Conservation (phyloP, 1,140 invertebrate genomes). For the Zaprionus tsacasi region DNA sequence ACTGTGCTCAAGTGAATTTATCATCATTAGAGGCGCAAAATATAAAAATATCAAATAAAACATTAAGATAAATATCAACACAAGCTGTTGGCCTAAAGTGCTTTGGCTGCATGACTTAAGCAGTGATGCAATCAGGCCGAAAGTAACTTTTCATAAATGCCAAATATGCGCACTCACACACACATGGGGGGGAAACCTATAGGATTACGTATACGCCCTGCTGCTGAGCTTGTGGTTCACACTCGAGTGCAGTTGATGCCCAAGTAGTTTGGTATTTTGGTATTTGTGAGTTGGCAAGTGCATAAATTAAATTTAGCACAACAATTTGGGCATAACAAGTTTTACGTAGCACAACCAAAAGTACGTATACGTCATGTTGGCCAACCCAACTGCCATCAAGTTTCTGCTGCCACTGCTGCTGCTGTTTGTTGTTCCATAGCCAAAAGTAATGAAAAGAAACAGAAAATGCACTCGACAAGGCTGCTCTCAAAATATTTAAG, state of each 20-base stretch:
- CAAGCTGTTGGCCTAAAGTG: conserved; percentile 21
- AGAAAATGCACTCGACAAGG: conserved; percentile 27
- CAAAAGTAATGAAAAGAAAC: conserved; percentile 45
- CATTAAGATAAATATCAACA: conserved; percentile 33
- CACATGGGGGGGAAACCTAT: neutral
- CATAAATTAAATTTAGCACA: conserved; percentile 67
- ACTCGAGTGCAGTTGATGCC: conserved; percentile 37
- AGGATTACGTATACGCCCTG: conserved; percentile 54
- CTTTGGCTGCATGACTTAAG: conserved; percentile 28
- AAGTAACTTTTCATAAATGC: conserved; percentile 48
- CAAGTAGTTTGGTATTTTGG: conserved; percentile 43
- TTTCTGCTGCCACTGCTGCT: conserved; percentile 19
- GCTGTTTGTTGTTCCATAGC: neutral
- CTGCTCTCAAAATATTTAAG: conserved; percentile 29
- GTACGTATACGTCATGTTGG: conserved; percentile 36
- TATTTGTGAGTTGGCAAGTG: conserved; percentile 47
- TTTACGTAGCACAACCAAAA: conserved; percentile 25
- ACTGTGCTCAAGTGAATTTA: conserved; percentile 22
- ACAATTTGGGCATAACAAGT: conserved; percentile 51
- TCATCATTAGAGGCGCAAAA: conserved; percentile 25
- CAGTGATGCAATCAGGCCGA: conserved; percentile 34
- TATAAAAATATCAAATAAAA: neutral
- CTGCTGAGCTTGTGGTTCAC: conserved; percentile 49
- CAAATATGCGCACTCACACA: conserved; percentile 25
- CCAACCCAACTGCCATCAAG: conserved; percentile 34